phyloP scores from a whole-genome alignment of 2,113 vertebrate genomes.

The Falco punctatus region DNA sequence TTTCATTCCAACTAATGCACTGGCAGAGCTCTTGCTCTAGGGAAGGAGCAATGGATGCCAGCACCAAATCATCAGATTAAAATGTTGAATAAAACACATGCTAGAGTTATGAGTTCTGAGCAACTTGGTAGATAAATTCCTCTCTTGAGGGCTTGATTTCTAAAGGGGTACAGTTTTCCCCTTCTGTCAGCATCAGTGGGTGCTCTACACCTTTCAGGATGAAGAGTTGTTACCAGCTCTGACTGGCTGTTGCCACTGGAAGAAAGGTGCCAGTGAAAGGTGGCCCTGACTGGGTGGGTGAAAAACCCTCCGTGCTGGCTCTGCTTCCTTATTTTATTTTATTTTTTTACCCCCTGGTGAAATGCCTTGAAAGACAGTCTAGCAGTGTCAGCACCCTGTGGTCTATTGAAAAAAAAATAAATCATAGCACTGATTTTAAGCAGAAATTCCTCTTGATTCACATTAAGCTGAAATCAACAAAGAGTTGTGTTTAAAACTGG shows the following conservation, averaged over 20 bases:
- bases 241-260: constrained; percentile 35
- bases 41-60: background rate
- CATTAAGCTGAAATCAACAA: background rate
- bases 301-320: constrained; percentile 31
- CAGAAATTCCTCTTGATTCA: background rate
- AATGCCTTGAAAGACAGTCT: constrained; percentile 1
- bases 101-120: background rate
- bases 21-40: background rate
- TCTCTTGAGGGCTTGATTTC: background rate
- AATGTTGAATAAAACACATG: background rate
- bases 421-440: background rate
- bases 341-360: background rate
- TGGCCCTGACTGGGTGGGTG: constrained; percentile 44
- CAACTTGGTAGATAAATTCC: background rate
- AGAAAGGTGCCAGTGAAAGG: constrained; percentile 62
- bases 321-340: background rate
- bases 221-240: constrained; percentile 56
- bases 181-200: constrained; percentile 62
- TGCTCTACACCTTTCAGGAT: constrained; percentile 59
- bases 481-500: background rate
- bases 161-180: background rate
- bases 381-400: background rate
- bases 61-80: background rate
- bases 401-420: background rate
- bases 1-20: background rate